Evolutionary conservation across 2,888 invertebrate species (phyloP), one percentile per base, ranked within the genome.

Genomic region (Drosophila vallismaia): DNA sequence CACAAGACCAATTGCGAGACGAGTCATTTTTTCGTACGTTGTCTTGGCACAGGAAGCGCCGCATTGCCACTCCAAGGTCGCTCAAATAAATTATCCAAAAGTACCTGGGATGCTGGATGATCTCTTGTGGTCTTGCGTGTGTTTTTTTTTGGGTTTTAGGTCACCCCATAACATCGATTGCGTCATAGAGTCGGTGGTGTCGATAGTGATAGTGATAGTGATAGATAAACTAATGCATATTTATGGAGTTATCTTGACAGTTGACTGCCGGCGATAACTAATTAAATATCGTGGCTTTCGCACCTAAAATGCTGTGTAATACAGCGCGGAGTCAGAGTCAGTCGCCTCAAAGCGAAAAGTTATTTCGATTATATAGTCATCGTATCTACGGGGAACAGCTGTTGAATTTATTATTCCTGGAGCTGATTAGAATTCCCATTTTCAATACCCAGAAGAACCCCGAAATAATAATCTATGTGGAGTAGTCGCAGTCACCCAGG

Each of bases 1-100:
- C 66, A 66, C 48, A 49, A 66, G 57, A 42, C 66, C 66, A 63
- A 63, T 63, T 63, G 63, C 63, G 63, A 45, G 63, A 44, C 63
- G 45, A 46, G 50, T 45, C 50, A 50, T 63, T 50, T 24, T 33
- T 42, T 33, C 3, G 31, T 36, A 28, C 42, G 38, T 12, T 48
- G 64, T 14, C 53, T 53, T 66, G 54, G 54, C 53, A 66, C 66
- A 67, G 66, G 66, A 67, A 67, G 68, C 55, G 10, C 4, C 33
- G 12, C 14, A 44, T 19, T n/a, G n/a, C n/a, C n/a, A n/a, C n/a
- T n/a, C 36, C 54, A 67, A 67, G 66, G 66, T 49, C 66, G 33
- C 14, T 40, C 29, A 31, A 7, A 9, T 24, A 58, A 42, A 59
- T 40, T 42, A 59, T 31, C 36, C 29, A 29, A 14, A 28, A 28